Conservation (phyloP, 2,797 vertebrate genomes). For the Holocentrus rufus region DNA sequence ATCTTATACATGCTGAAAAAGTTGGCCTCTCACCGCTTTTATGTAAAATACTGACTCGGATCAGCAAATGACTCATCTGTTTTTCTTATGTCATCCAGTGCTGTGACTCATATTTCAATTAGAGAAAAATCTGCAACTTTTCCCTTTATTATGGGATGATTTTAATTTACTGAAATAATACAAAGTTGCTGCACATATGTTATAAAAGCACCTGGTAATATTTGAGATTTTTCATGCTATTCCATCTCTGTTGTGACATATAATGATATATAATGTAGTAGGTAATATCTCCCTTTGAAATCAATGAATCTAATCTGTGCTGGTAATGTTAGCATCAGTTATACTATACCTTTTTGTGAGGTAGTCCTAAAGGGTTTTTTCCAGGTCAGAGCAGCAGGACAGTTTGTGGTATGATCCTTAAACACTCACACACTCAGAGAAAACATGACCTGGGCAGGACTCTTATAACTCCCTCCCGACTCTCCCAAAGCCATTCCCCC, state of each 20-base stretch:
- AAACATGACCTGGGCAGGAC: slow-evolving; percentile 56
- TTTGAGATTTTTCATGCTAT: not conserved
- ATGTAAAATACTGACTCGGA: not conserved
- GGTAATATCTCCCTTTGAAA: not conserved
- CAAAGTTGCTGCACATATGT: not conserved
- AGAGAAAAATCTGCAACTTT: not conserved
- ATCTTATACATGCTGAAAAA: too few species aligned
- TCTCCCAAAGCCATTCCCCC: slow-evolving; percentile 55
- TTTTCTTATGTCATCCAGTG: not conserved
- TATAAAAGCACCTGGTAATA: not conserved
- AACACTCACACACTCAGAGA: slow-evolving; percentile 52
- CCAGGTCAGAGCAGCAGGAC: slow-evolving; percentile 42
- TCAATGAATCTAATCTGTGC: not conserved
- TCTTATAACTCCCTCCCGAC: slow-evolving; percentile 68
- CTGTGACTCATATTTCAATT: too few species aligned
- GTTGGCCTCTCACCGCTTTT: too few species aligned
- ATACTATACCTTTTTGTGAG: slow-evolving; percentile 63
- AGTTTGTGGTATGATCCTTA: slow-evolving; percentile 50
- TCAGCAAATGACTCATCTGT: not conserved
- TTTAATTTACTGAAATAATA: not conserved
- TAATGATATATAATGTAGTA: not conserved
- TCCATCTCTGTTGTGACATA: not conserved
- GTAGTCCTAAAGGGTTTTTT: not conserved
- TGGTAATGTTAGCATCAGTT: not conserved
- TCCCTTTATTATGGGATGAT: not conserved